phyloP scores from a whole-genome alignment of 37 sponge, comb jelly and placozoan species.

The Halichondria panicea region DNA sequence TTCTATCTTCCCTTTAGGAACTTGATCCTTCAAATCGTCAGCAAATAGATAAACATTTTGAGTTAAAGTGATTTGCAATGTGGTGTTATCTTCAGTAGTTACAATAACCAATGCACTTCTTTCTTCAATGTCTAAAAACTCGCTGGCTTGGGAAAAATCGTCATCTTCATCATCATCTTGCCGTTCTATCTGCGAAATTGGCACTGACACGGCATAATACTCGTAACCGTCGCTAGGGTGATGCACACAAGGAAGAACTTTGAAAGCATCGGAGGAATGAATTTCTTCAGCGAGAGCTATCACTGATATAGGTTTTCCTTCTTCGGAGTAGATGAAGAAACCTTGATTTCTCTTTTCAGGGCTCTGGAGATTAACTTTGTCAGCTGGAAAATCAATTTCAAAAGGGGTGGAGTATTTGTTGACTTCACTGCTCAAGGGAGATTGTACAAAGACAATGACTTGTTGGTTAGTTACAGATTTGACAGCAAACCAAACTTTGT shows the following conservation, averaged over 20 bases:
- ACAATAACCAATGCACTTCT: constrained; percentile 43
- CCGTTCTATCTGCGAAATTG: neutral
- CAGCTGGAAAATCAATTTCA: too few species aligned
- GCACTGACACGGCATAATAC: constrained; percentile 64
- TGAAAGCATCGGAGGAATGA: constrained; percentile 22
- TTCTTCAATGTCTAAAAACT: neutral
- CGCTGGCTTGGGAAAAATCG: neutral
- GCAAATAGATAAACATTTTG: constrained; percentile 9
- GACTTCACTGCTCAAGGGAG: too few species aligned
- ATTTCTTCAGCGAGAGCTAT: constrained; percentile 35
- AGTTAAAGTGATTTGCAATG: constrained; percentile 28
- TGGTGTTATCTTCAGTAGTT: constrained; percentile 11
- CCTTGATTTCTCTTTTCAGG: too few species aligned
- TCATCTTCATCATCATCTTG: neutral
- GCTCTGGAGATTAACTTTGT: too few species aligned
- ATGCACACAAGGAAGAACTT: constrained; percentile 28
- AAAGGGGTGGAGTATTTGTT: too few species aligned
- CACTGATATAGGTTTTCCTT: constrained; percentile 32
- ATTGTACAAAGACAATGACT: too few species aligned
- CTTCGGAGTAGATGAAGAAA: too few species aligned
- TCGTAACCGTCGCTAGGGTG: constrained; percentile 29
- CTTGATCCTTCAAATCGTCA: constrained; percentile 1
- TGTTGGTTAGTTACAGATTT: too few species aligned
- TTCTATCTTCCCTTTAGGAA: neutral
- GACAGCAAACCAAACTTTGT: too few species aligned